phyloP scores from a whole-genome alignment of 2,113 vertebrate genomes.

The Gorilla gorilla region DNA sequence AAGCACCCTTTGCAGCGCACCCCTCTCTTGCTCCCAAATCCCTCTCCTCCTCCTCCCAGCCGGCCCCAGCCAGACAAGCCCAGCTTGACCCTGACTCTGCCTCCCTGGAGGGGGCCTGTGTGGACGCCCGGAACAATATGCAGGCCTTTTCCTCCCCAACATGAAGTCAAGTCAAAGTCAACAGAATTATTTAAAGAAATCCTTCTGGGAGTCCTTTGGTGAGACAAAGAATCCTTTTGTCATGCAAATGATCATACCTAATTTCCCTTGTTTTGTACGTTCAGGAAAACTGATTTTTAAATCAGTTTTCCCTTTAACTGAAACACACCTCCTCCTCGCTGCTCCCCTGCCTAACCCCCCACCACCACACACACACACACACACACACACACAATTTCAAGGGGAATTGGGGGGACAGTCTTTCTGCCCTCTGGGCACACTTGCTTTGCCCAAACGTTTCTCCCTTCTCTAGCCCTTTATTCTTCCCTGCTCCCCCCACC shows the following conservation, averaged over 20 bases:
- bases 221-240: slow-evolving; percentile 75
- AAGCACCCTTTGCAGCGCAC: background rate
- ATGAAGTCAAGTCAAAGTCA: background rate
- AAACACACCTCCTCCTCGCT: slow-evolving; percentile 8
- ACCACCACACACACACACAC: background rate
- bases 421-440: background rate
- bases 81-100: background rate
- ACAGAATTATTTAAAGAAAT: slow-evolving; percentile 74
- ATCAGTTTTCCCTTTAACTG: slow-evolving; percentile 43
- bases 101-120: background rate
- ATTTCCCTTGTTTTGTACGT: slow-evolving; percentile 51
- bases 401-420: background rate
- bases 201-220: slow-evolving; percentile 31
- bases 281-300: slow-evolving; percentile 50
- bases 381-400: background rate
- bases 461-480: background rate
- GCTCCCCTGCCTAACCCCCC: background rate
- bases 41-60: background rate
- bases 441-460: background rate
- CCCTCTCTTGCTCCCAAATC: background rate
- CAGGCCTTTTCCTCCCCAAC: background rate
- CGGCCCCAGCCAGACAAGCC: background rate
- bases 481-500: background rate
- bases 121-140: background rate
- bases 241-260: slow-evolving; percentile 69